Percentiles rank a stretch among this genome's conserved stretches.
Conservation (phyloP, 1,140 invertebrate species). For the Helicoverpa zea region DNA sequence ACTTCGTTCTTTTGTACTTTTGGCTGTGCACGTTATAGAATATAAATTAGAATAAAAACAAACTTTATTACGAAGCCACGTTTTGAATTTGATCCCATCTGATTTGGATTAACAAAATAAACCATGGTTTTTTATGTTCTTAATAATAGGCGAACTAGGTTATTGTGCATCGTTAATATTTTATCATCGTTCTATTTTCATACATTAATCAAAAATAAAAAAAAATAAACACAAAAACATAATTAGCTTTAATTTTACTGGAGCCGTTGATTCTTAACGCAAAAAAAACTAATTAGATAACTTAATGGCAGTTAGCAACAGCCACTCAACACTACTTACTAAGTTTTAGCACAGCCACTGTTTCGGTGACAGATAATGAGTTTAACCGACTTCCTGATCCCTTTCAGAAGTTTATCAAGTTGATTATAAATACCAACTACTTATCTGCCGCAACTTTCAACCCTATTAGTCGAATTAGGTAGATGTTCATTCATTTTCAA, state of each 20-base stretch:
- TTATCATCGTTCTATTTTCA: too few species aligned
- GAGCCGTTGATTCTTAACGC: too few species aligned
- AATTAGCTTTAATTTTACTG: too few species aligned
- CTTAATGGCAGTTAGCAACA: not conserved
- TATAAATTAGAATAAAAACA: not conserved
- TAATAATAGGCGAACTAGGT: too few species aligned
- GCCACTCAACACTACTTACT: not conserved
- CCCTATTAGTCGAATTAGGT: constrained; percentile 16
- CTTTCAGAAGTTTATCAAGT: constrained; percentile 39
- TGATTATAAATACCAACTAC: constrained; percentile 32
- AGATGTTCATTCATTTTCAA: not conserved
- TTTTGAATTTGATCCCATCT: not conserved
- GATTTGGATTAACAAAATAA: too few species aligned
- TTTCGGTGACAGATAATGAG: constrained; percentile 28
- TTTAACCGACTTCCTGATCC: constrained; percentile 38
- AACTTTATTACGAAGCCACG: not conserved
- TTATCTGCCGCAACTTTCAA: constrained; percentile 23
- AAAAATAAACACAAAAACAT: too few species aligned
- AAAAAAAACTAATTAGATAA: not conserved
- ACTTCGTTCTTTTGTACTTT: constrained; percentile 1
- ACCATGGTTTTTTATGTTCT: too few species aligned
- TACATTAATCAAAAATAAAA: too few species aligned
- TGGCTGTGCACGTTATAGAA: not conserved
- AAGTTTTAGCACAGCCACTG: not conserved
- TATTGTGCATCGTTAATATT: not conserved